Evolutionary conservation across 1,140 invertebrate species (phyloP), one percentile per base, ranked within the genome.

Genomic region (Batillaria attramentaria): DNA sequence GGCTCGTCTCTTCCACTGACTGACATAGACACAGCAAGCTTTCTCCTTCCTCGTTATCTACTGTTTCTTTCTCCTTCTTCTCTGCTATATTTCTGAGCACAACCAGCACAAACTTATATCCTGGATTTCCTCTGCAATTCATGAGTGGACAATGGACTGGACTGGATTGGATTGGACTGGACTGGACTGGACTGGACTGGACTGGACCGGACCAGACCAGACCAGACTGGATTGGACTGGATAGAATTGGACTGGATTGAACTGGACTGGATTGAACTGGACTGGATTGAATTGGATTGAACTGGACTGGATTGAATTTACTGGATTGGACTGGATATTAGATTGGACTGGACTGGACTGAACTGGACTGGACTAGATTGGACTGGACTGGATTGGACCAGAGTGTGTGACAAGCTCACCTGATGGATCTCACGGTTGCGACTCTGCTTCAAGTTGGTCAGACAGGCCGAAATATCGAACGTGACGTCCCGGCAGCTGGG

Each of bases 391-490:
- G 50, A 54, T n/a, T n/a, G n/a, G 86, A 72, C 87, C 84, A 77
- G 84, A 85, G n/a, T n/a, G n/a, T n/a, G n/a, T n/a, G n/a, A n/a
- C n/a, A n/a, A n/a, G 8, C 89, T 88, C 10, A 84, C 86, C 20
- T 90, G 83, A 72, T 85, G 87, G 69, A 89, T 88, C 13, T 87
- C 24, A 31, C 77, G 33, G 77, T 84, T 76, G 2, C 79, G 77
- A 24, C 84, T 83, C 20, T 87, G 80, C 13, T 66, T 35, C 66
- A 83, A 83, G 3, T 85, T 75, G 18, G 83, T 80, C 57, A 89
- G 78, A 79, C 88, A 89, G 24, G 85, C 85, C 24, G 85, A 81
- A 2, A 89, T 78, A 60, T 79, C 83, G 1, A 86, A 72, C 16
- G 82, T 79, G 2, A 84, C 73, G n/a, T 75, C 60, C 50, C 69